Conservation (phyloP, 2,888 invertebrate species). For the Thecocarcelia acutangulata region DNA sequence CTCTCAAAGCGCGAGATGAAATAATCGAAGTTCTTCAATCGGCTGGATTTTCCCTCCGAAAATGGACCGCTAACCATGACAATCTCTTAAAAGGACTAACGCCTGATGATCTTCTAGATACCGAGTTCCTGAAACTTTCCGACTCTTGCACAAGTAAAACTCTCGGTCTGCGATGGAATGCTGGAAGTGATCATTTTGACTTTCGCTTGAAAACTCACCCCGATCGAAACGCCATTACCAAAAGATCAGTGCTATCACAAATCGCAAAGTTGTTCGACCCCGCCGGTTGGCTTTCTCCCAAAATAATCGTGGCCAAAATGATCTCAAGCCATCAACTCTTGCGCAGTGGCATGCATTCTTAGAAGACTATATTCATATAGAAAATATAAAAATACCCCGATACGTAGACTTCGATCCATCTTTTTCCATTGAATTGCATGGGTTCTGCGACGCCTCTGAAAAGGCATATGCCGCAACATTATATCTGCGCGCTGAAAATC, state of each 20-base stretch:
- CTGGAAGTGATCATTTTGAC: neutral
- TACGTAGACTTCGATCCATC: slow-evolving; percentile 1
- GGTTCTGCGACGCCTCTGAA: slow-evolving; percentile 2
- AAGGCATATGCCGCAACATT: neutral
- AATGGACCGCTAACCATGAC: slow-evolving; percentile 25
- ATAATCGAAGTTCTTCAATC: slow-evolving; percentile 17
- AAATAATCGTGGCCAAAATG: slow-evolving; percentile 4
- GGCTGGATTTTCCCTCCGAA: slow-evolving; percentile 24
- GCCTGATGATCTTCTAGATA: neutral
- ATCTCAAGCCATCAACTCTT: neutral
- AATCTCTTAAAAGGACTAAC: neutral
- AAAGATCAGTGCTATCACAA: too few relatives aligned
- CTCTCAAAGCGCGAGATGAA: neutral
- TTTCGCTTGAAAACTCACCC: too few relatives aligned
- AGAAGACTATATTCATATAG: slow-evolving; percentile 2
- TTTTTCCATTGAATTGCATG: neutral
- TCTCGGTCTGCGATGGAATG: neutral
- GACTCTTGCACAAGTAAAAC: slow-evolving; percentile 13
- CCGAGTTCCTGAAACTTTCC: slow-evolving; percentile 16
- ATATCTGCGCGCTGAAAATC: neutral
- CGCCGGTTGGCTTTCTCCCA: slow-evolving; percentile 1
- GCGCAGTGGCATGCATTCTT: neutral
- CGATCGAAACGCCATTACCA: too few relatives aligned
- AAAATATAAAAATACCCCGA: slow-evolving; percentile 13
- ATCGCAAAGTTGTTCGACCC: too few relatives aligned